Evolutionary conservation across 1,140 invertebrate genomes (phyloP).

Genomic region (Drosophila elegans): DNA sequence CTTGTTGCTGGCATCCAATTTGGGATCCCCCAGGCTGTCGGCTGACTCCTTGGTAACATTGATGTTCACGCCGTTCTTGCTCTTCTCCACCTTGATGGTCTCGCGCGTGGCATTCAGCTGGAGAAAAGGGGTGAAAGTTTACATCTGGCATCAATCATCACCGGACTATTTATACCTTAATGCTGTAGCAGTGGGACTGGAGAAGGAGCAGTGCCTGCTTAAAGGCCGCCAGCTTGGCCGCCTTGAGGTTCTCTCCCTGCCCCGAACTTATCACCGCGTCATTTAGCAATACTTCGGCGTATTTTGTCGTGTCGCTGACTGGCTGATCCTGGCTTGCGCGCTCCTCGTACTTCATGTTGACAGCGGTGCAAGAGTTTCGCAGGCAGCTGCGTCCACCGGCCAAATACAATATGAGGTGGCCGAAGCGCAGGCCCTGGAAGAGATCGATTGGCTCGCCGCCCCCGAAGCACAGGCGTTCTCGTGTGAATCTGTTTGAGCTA

Average conservation of each 20-base stretch:
- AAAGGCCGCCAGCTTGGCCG: slow-evolving; percentile 85
- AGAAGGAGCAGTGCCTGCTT: slow-evolving; percentile 82
- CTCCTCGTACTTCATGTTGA: slow-evolving; percentile 58
- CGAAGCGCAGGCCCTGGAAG: slow-evolving; percentile 58
- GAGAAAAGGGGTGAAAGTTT: neutral
- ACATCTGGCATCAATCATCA: neutral
- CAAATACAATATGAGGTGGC: slow-evolving; percentile 53
- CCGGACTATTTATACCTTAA: slow-evolving; percentile 84
- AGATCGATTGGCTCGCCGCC: slow-evolving; percentile 60
- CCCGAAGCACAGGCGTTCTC: slow-evolving; percentile 58
- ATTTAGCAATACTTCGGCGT: slow-evolving; percentile 74
- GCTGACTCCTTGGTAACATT: slow-evolving; percentile 65
- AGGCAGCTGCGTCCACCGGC: slow-evolving; percentile 67
- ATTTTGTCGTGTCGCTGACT: slow-evolving; percentile 26
- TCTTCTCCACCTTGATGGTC: slow-evolving; percentile 73
- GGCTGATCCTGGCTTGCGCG: slow-evolving; percentile 11
- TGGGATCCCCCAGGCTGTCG: slow-evolving; percentile 52
- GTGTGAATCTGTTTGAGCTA: slow-evolving; percentile 11
- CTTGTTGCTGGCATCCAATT: slow-evolving; percentile 86
- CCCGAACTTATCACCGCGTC: slow-evolving; percentile 73
- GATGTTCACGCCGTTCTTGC: slow-evolving; percentile 65
- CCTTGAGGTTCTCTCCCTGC: slow-evolving; percentile 77
- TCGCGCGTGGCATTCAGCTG: slow-evolving; percentile 69
- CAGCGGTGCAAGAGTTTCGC: slow-evolving; percentile 45
- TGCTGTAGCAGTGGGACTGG: slow-evolving; percentile 86